These are phyloP conservation scores for Capreolus pygargus DNA, from an alignment of 2,113 vertebrate genomes.

Conservation along the genomic window DNA sequence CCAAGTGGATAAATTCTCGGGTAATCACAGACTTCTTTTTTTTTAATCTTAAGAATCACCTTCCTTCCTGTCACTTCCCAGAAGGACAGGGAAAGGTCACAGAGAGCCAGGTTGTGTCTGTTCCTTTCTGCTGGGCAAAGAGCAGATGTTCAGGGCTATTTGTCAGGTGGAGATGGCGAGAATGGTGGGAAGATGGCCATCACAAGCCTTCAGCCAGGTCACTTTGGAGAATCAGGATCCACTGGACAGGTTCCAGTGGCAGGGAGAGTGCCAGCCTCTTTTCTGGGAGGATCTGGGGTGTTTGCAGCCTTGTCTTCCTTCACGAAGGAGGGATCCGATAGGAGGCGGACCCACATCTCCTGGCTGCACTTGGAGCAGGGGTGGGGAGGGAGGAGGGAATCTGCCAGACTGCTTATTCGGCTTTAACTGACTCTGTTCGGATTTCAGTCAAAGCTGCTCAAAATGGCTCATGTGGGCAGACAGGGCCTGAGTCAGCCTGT, in stretches of 20 bases:
- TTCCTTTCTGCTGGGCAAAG: neutral
- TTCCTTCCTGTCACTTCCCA: neutral
- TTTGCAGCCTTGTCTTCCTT: neutral
- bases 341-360: neutral
- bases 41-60: neutral
- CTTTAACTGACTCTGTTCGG: neutral
- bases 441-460: slow-evolving; percentile 46
- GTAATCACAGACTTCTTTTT: neutral
- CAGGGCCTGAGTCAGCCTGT: slow-evolving; percentile 23
- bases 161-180: neutral
- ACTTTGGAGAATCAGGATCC: neutral
- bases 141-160: neutral
- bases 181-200: neutral
- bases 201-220: fast-evolving
- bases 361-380: neutral
- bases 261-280: no score
- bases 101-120: neutral
- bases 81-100: neutral
- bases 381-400: neutral
- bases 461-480: slow-evolving; percentile 53
- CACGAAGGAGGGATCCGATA: fast-evolving
- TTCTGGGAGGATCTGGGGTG: neutral
- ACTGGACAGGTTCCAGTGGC: neutral
- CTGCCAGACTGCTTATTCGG: neutral
- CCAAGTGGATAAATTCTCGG: neutral